Evolutionary conservation across 2,888 invertebrate species (phyloP), one percentile per base, ranked within the genome.

Genomic region (Acanthosepion lycidas): DNA sequence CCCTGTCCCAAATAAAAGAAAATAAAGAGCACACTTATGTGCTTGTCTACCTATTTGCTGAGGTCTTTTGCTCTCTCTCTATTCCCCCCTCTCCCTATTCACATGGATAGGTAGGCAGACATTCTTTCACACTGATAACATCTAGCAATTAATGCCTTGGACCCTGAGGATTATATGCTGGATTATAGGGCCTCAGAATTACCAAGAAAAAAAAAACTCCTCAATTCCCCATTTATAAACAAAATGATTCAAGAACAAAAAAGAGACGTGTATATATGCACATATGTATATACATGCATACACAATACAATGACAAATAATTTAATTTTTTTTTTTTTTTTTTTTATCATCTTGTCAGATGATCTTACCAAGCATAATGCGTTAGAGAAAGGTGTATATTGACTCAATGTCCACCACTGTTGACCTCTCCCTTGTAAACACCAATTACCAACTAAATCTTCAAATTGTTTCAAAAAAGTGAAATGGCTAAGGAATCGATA

Each of bases 151-250:
- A 78, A 78, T 78, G n/a, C 78, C 78, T 78, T 78, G n/a, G n/a
- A 78, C 78, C 23, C 78, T 78, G 78, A n/a, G n/a, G n/a, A 33
- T 15, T 23, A 59, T 8, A 23, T 78, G n/a, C n/a, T 78, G 8
- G 78, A n/a, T 78, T 78, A n/a, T 78, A 78, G 78, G 78, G 78
- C n/a, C n/a, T 78, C 78, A 78, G n/a, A n/a, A n/a, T n/a, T 33
- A 33, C 78, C 9, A 78, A 78, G 33, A 78, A n/a, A 78, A 59
- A 59, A 20, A 42, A 42, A 42, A 42, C 42, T 59, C 20, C 23
- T 59, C 78, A 33, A 15, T 78, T 78, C n/a, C n/a, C 78, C 12
- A 18, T 78, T 78, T 9, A n/a, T n/a, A 33, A 78, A 78, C 78
- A 78, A 59, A 59, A 78, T 78, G 33, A 78, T 78, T 78, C 20